phyloP scores from a whole-genome alignment of 2,113 vertebrate genomes.

The Microcebus lehilahytsara region DNA sequence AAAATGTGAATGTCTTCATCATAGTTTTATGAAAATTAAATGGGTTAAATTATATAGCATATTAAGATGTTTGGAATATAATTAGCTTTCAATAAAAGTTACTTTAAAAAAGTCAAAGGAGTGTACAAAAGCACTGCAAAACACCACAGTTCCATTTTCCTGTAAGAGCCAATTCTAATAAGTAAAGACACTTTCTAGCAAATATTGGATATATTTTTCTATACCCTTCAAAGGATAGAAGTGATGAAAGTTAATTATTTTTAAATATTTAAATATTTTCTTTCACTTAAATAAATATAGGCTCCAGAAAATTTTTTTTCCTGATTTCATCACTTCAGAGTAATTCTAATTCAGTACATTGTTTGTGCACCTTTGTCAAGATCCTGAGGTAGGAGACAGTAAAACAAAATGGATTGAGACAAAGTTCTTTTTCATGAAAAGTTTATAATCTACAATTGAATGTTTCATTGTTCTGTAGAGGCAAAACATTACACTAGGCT shows the following conservation, averaged over 20 bases:
- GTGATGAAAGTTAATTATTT: slow-evolving; percentile 5
- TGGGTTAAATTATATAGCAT: slow-evolving; percentile 2
- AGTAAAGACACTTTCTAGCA: not conserved
- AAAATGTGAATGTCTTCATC: not conserved
- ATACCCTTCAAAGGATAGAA: not conserved
- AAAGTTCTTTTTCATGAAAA: not conserved
- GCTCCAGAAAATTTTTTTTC: not conserved
- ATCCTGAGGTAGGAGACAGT: not conserved
- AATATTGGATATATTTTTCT: slow-evolving; percentile 8
- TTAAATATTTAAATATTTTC: slow-evolving; percentile 45
- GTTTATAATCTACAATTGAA: not conserved
- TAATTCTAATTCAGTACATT: not conserved
- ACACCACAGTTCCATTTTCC: not conserved
- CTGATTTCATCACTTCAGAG: not conserved
- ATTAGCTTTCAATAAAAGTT: not conserved
- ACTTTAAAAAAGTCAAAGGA: not conserved
- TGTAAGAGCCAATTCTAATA: not conserved
- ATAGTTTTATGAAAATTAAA: slow-evolving; percentile 28
- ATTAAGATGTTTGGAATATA: not conserved
- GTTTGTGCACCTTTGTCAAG: not conserved
- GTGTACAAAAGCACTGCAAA: not conserved
- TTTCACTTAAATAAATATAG: slow-evolving; percentile 1
- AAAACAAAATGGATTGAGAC: not conserved
- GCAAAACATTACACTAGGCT: not conserved
- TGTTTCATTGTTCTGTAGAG: not conserved